A percentile compares a stretch with the other conserved stretches of the same genome.
Evolutionary conservation across 1,140 invertebrate genomes (phyloP).

Genomic region (Tachypleus tridentatus): DNA sequence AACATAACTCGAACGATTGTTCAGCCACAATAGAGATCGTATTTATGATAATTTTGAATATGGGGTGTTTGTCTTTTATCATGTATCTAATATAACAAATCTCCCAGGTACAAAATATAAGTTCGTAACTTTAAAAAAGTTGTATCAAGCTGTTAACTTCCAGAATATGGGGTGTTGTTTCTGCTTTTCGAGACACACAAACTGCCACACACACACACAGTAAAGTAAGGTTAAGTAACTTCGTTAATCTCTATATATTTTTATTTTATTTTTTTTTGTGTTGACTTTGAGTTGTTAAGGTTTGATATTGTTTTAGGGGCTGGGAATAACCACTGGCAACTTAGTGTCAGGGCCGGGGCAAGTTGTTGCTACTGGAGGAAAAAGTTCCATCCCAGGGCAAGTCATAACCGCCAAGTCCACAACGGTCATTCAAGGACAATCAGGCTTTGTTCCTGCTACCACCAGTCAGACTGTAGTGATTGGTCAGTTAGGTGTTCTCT

Average conservation of each 20-base stretch:
- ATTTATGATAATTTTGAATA: too few relatives aligned
- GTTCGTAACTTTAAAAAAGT: too few relatives aligned
- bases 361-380: slow-evolving; percentile 10
- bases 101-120: too few relatives aligned
- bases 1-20: too few relatives aligned
- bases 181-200: too few relatives aligned
- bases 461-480: slow-evolving; percentile 68
- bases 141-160: too few relatives aligned
- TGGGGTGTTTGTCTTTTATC: too few relatives aligned
- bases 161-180: too few relatives aligned
- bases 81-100: too few relatives aligned
- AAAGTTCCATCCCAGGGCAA: slow-evolving; percentile 18
- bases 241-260: neutral
- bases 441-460: slow-evolving; percentile 55
- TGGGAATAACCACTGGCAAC: slow-evolving; percentile 4
- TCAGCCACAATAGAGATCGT: too few relatives aligned
- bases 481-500: slow-evolving; percentile 57
- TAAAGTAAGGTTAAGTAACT: too few relatives aligned
- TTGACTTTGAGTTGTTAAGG: slow-evolving; percentile 12
- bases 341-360: slow-evolving; percentile 13
- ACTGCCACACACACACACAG: too few relatives aligned
- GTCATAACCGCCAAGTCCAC: slow-evolving; percentile 21
- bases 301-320: slow-evolving; percentile 9
- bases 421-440: slow-evolving; percentile 19
- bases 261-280: neutral